Conservation (phyloP, 2,113 vertebrate species). For the Aptenodytes forsteri region DNA sequence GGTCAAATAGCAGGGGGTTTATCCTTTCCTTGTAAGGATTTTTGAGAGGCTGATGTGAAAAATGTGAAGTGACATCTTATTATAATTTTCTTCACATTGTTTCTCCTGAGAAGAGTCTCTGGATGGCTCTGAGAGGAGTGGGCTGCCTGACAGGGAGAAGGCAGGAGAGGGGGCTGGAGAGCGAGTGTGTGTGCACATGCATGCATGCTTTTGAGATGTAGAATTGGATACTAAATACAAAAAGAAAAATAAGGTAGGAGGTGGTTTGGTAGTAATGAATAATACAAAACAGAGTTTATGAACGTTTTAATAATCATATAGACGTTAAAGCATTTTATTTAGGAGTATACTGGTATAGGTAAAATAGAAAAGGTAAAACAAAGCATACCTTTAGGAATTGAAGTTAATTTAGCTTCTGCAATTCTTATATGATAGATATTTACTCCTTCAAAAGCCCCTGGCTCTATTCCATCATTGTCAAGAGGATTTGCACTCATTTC, state of each 20-base stretch:
- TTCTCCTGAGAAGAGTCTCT: background rate
- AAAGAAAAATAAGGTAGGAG: background rate
- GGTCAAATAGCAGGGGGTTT: background rate
- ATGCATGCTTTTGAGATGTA: background rate
- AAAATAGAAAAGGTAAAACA: background rate
- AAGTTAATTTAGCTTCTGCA: slow-evolving; percentile 90
- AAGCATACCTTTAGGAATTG: slow-evolving; percentile 90
- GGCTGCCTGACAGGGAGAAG: background rate
- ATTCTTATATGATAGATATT: slow-evolving; percentile 91
- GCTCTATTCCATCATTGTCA: slow-evolving; percentile 87
- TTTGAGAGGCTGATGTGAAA: background rate
- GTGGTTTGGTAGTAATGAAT: background rate
- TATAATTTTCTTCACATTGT: background rate
- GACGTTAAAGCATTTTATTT: background rate
- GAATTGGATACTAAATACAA: background rate
- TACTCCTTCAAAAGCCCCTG: slow-evolving; percentile 91
- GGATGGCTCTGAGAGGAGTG: background rate
- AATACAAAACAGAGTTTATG: background rate
- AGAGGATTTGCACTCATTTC: slow-evolving; percentile 98
- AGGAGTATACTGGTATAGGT: background rate
- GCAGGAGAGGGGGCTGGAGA: background rate
- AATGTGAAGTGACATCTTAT: background rate
- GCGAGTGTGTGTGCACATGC: fast-evolving
- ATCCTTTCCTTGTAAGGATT: background rate
- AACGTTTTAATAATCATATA: background rate